These are phyloP conservation scores for Parapsyche elsis DNA, from an alignment of 1,140 invertebrate genomes.

Conservation along the genomic window DNA sequence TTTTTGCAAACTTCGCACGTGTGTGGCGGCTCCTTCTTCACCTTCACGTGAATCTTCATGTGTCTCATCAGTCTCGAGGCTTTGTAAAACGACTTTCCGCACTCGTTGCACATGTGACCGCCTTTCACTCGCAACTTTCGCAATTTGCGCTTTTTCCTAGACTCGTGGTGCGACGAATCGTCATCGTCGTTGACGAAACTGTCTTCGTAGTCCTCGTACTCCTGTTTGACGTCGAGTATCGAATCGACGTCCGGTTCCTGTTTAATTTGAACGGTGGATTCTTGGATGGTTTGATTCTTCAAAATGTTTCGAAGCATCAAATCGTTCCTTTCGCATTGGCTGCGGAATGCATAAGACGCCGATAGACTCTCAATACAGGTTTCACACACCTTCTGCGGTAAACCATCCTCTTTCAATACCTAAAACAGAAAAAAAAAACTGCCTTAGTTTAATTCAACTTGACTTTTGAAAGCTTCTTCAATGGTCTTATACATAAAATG, in stretches of 20 bases:
- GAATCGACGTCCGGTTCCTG: constrained; percentile 47
- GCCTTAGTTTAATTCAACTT: too few relatives aligned
- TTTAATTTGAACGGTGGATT: constrained; percentile 47
- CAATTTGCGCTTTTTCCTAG: constrained; percentile 32
- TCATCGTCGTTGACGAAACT: constrained; percentile 22
- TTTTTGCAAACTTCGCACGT: constrained; percentile 59
- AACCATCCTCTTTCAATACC: constrained; percentile 61
- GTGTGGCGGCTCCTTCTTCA: constrained; percentile 58
- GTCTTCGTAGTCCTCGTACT: constrained; percentile 40
- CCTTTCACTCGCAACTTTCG: constrained; percentile 38
- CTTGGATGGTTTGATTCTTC: constrained; percentile 21
- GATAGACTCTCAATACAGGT: constrained; percentile 61
- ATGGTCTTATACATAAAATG: neutral
- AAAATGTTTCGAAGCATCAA: constrained; percentile 59
- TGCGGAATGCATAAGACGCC: constrained; percentile 60
- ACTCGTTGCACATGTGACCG: constrained; percentile 51
- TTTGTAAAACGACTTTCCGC: constrained; percentile 55
- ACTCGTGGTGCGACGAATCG: neutral
- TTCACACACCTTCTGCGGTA: constrained; percentile 63
- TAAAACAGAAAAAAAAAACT: constrained; percentile 53
- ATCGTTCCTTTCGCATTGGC: constrained; percentile 59
- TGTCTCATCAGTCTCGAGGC: constrained; percentile 51
- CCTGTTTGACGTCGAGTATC: constrained; percentile 49
- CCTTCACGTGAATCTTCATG: constrained; percentile 53
- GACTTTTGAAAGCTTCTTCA: too few relatives aligned